These are phyloP conservation scores for Gadus macrocephalus DNA, from an alignment of 2,113 vertebrate species.

Conservation along the genomic window DNA sequence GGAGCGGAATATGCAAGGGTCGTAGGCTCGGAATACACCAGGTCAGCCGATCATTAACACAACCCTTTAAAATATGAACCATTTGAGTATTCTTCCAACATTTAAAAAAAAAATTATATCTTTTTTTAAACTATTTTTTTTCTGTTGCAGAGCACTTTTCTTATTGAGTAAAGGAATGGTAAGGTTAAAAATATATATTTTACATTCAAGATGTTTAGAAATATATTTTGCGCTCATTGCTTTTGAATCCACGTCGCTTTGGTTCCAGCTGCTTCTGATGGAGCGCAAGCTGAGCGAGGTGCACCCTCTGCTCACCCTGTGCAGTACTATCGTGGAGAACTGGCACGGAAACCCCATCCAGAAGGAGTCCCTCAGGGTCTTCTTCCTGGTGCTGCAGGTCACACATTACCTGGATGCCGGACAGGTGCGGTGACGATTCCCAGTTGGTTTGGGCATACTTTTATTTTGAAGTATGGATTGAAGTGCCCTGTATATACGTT, in stretches of 20 bases:
- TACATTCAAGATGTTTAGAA: not conserved
- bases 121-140: too few species aligned
- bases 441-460: not conserved
- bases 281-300: conserved; percentile 96
- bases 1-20: conserved; percentile 95
- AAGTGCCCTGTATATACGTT: too few species aligned
- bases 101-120: too few species aligned
- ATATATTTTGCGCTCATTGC: not conserved
- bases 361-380: conserved; percentile 93
- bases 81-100: too few species aligned
- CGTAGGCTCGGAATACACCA: conserved; percentile 96
- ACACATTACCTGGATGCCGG: conserved; percentile 97
- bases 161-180: conserved; percentile 99
- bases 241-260: not conserved
- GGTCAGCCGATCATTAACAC: conserved; percentile 63
- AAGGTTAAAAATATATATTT: conserved; percentile 57
- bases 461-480: too few species aligned
- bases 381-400: conserved; percentile 96
- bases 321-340: conserved; percentile 97
- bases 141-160: conserved; percentile 82
- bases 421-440: conserved; percentile 72
- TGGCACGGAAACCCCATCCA: conserved; percentile 99
- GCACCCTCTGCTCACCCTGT: conserved; percentile 92
- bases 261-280: conserved; percentile 87
- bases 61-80: too few species aligned